phyloP scores from a whole-genome alignment of 1,140 invertebrate genomes.

The Thaumatotibia leucotreta region DNA sequence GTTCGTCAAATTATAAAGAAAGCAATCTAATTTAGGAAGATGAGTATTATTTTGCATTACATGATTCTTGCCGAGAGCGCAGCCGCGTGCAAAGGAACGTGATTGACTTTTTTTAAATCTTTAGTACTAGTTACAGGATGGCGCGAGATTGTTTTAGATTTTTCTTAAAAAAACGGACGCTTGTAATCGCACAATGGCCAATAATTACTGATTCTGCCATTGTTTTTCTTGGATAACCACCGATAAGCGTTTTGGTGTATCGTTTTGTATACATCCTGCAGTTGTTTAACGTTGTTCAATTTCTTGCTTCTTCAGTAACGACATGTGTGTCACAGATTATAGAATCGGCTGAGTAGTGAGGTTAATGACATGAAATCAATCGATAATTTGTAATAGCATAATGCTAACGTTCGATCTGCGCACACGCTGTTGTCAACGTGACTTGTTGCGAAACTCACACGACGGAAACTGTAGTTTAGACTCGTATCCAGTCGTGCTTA shows the following conservation, averaged over 20 bases:
- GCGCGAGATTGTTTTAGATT: slow-evolving; percentile 33
- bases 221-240: slow-evolving; percentile 49
- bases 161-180: slow-evolving; percentile 30
- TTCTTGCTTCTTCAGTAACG: background rate
- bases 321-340: slow-evolving; percentile 6
- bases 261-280: slow-evolving; percentile 53
- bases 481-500: background rate
- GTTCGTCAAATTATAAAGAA: slow-evolving; percentile 39
- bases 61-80: slow-evolving; percentile 49
- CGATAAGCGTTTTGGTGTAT: slow-evolving; percentile 37
- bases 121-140: slow-evolving; percentile 25
- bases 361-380: slow-evolving; percentile 45
- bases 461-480: slow-evolving; percentile 27
- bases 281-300: slow-evolving; percentile 26
- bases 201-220: slow-evolving; percentile 55
- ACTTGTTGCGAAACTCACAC: slow-evolving; percentile 49
- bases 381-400: slow-evolving; percentile 21
- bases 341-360: slow-evolving; percentile 23
- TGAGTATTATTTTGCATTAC: slow-evolving; percentile 53
- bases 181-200: slow-evolving; percentile 54
- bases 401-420: slow-evolving; percentile 16
- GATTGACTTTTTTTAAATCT: slow-evolving; percentile 38
- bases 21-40: slow-evolving; percentile 44
- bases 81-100: slow-evolving; percentile 54
- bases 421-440: slow-evolving; percentile 49